Evolutionary conservation across 2,797 vertebrate genomes (phyloP).

Genomic region (Phrynocephalus vlangalii): DNA sequence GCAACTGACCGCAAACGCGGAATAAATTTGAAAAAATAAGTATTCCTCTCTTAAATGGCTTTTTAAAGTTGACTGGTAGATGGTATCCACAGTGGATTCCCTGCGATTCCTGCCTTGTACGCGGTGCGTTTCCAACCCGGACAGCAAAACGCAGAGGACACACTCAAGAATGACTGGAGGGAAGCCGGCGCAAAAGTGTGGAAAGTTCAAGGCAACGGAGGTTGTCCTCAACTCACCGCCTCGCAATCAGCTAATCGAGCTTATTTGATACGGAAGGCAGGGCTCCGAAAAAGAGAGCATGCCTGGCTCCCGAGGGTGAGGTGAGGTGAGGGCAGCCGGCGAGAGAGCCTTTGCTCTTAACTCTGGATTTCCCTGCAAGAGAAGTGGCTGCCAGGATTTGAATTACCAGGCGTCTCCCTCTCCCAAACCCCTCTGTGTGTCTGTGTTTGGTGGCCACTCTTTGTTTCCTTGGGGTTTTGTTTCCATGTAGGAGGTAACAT

Average conservation of each 20-base stretch:
- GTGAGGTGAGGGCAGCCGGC: neutral
- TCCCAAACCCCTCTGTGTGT: too few species aligned
- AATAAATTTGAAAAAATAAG: neutral
- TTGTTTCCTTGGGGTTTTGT: slow-evolving; percentile 17
- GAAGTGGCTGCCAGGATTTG: neutral
- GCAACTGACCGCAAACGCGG: neutral
- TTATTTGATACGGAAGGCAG: neutral
- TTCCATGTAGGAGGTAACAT: slow-evolving; percentile 11
- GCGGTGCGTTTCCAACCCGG: too few species aligned
- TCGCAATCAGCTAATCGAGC: neutral
- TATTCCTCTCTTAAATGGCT: too few species aligned
- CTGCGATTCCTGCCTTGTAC: too few species aligned
- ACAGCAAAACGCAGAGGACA: neutral
- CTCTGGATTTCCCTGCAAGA: slow-evolving; percentile 2
- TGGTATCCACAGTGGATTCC: too few species aligned
- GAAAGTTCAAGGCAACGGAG: neutral
- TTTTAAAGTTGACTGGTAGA: too few species aligned
- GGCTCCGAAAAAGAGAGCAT: neutral
- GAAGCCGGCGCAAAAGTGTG: neutral
- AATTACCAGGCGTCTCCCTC: neutral
- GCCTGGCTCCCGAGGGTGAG: slow-evolving; percentile 3
- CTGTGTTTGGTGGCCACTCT: neutral
- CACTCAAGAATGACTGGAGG: neutral
- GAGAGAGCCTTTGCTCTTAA: slow-evolving; percentile 1
- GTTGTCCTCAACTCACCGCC: slow-evolving; percentile 18